Base-by-base conservation (phyloP, 2,113 vertebrate genomes). In the Cisticola juncidis region DNA sequence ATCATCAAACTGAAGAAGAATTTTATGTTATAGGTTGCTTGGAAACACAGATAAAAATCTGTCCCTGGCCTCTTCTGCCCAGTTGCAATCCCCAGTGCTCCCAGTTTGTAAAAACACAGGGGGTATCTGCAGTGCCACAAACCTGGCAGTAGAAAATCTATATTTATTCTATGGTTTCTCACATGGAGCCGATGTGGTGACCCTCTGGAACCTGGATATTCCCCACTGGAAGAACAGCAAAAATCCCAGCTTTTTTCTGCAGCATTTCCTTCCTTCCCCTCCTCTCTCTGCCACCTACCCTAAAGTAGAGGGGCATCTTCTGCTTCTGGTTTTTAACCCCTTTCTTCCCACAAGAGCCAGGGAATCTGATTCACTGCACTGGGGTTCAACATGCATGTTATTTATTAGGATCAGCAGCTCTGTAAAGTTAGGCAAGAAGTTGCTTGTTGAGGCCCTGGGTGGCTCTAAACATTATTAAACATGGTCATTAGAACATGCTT, bases 401-500 rank as follows among this genome's bases (percentile, higher is more conserved):
- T 88, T 94, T 93, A 74, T 92, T 93, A 88, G 70, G 42, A 86
- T 72, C 90, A 91, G 51, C 93, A 88, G 76, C 56, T 78, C 88
- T 81, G 17, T 47, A 44, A 81, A 58, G 78, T 81, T 86, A 74
- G 79, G 90, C 65, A 96, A 94, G 76, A 83, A 81, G 68, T 86
- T 94, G 90, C 64, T 86, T 96, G 91, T 97, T 72, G 91, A 88
- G 92, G 86, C 86, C 77, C 88, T 96, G 95, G 93, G 95, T 96
- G 93, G 92, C 90, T 94, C 94, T 97, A 96, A 97, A 96, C 94
- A 93, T 96, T 97, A 88, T 96, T 96, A 96, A 97, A 93, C 65
- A 2, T 65, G 69, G 83, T 88, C 95, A 92, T 95, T 96, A 96
- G 90, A 91, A 88, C 86, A 86, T 74, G 90, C 86, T 90, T 97